Evolutionary conservation across 2,113 vertebrate genomes (phyloP).

Genomic region (Catharus fuscescens): DNA sequence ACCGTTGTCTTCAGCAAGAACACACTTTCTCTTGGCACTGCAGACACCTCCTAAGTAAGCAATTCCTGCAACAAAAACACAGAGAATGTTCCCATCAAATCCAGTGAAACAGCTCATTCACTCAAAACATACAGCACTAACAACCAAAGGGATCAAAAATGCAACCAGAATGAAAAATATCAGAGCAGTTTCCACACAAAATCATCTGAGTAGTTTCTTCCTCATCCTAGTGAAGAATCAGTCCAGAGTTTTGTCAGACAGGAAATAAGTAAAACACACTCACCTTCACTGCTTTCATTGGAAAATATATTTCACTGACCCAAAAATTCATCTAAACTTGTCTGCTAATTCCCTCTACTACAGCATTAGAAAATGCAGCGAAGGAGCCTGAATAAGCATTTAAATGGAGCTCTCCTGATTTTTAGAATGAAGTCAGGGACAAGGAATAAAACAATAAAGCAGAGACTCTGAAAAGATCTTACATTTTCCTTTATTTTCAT

Average conservation of each 20-base stretch:
- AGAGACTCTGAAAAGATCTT: neutral
- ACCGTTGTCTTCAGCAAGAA: slow-evolving; percentile 95
- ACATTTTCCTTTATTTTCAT: neutral
- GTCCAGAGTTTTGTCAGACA: neutral
- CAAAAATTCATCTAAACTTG: neutral
- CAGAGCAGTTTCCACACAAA: neutral
- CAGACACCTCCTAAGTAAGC: slow-evolving; percentile 95
- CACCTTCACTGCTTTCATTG: neutral
- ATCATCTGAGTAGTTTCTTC: neutral
- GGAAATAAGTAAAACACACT: neutral
- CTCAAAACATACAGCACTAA: neutral
- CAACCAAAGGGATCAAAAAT: neutral
- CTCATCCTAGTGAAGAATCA: neutral
- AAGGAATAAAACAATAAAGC: neutral
- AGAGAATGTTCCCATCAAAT: slow-evolving; percentile 50
- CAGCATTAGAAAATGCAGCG: neutral
- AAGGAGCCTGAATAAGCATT: neutral
- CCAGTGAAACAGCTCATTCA: neutral
- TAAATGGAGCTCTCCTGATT: neutral
- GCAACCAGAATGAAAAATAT: neutral
- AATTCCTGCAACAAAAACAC: slow-evolving; percentile 82
- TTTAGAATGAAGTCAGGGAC: neutral
- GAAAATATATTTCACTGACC: neutral
- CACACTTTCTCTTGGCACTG: slow-evolving; percentile 94
- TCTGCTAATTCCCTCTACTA: neutral